A percentile compares a stretch with the other conserved stretches of the same genome.
These are phyloP conservation scores for Macropis europaea DNA, from an alignment of 2,888 invertebrate species.

Conservation along the genomic window DNA sequence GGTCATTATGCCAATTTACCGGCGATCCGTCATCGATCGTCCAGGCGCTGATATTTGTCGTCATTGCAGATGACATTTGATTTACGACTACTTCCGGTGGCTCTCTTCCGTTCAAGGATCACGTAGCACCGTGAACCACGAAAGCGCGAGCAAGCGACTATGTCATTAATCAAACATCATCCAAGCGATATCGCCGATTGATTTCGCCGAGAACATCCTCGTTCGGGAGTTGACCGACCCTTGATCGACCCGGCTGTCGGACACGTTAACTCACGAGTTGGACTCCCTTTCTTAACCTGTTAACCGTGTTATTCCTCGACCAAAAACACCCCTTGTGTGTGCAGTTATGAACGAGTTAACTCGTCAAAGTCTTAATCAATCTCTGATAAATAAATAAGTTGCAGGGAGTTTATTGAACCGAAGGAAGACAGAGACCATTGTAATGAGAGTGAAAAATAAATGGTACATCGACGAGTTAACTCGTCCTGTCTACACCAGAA, in stretches of 20 bases:
- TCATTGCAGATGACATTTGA: slow-evolving; percentile 29
- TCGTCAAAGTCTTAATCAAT: too few relatives aligned
- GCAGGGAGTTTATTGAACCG: too few relatives aligned
- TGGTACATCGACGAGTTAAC: too few relatives aligned
- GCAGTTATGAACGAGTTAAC: too few relatives aligned
- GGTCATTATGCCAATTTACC: slow-evolving; percentile 32
- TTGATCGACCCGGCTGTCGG: not conserved
- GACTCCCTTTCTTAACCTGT: too few relatives aligned
- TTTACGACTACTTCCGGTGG: slow-evolving; percentile 43
- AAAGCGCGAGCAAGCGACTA: not conserved
- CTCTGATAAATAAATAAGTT: too few relatives aligned
- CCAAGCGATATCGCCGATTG: slow-evolving; percentile 8
- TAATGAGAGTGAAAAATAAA: too few relatives aligned
- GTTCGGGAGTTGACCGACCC: not conserved
- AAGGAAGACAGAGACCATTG: too few relatives aligned
- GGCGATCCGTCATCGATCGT: slow-evolving; percentile 51
- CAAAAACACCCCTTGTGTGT: too few relatives aligned
- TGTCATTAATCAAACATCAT: slow-evolving; percentile 38
- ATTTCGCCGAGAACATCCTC: not conserved
- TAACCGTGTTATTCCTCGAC: too few relatives aligned
- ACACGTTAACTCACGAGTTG: not conserved
- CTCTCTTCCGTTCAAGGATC: slow-evolving; percentile 20
- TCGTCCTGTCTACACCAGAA: too few relatives aligned
- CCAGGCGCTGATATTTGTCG: slow-evolving; percentile 34
- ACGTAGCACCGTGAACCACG: slow-evolving; percentile 16